Evolutionary conservation across 2,113 vertebrate genomes (phyloP).

Genomic region (Lichenostomus cassidix): DNA sequence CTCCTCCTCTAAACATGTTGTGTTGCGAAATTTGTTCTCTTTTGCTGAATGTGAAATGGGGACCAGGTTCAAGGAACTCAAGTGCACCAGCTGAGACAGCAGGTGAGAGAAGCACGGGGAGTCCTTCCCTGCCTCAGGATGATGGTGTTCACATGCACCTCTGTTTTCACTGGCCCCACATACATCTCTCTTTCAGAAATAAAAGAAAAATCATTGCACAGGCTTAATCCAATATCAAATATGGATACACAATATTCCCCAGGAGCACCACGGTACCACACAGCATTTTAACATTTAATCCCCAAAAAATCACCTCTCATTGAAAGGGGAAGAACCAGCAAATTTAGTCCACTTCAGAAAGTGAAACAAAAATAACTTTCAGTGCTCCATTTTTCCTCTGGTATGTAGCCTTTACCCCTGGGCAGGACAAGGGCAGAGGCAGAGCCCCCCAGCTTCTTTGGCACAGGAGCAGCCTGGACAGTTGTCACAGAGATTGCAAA

Average conservation of each 20-base stretch:
- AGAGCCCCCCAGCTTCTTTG: neutral
- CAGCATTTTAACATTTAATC: neutral
- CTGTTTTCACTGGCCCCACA: neutral
- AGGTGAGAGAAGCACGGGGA: neutral
- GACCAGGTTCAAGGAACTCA: neutral
- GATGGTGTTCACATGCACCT: neutral
- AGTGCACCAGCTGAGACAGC: neutral
- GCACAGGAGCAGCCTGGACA: neutral
- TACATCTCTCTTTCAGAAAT: neutral
- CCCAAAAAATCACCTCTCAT: neutral
- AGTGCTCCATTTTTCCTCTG: neutral
- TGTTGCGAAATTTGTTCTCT: neutral
- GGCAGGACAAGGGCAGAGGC: neutral
- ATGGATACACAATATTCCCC: accelerated
- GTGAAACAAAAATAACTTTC: neutral
- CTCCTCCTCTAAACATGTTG: neutral
- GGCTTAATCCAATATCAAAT: neutral
- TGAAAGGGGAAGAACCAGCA: neutral
- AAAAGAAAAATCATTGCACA: neutral
- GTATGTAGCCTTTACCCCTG: accelerated
- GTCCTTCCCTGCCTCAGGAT: neutral
- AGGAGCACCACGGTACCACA: neutral
- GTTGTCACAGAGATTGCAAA: accelerated
- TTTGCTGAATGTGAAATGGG: neutral
- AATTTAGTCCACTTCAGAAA: neutral